phyloP scores from a whole-genome alignment of 2,113 vertebrate genomes.

The Cygnus buccinator region DNA sequence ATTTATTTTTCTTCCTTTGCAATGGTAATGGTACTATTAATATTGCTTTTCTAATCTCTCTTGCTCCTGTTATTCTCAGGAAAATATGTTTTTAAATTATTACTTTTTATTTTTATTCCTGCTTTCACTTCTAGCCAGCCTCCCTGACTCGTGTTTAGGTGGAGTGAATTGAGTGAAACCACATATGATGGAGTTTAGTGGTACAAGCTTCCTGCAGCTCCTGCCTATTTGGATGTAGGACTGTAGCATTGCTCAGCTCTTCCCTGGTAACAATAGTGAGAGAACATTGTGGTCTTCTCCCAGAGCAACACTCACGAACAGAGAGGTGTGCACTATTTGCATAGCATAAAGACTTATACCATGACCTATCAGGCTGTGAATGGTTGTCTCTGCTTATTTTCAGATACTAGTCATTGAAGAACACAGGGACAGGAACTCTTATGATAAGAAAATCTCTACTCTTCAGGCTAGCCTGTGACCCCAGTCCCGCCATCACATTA shows the following conservation, averaged over 20 bases:
- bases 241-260: not conserved
- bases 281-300: not conserved
- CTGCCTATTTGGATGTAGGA: rapidly evolving
- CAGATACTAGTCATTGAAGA: not conserved
- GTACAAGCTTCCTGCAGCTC: not conserved
- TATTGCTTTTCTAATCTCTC: not conserved
- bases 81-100: no score
- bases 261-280: not conserved
- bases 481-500: not conserved
- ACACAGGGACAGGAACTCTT: not conserved
- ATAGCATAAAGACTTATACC: not conserved
- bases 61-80: not conserved
- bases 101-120: no score
- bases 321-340: not conserved
- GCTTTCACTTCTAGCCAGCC: not conserved
- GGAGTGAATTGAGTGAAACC: not conserved
- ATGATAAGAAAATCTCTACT: not conserved
- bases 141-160: not conserved
- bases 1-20: slow-evolving; percentile 35
- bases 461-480: not conserved
- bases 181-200: not conserved
- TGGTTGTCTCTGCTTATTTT: not conserved
- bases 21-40: not conserved
- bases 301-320: rapidly evolving
- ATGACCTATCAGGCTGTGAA: not conserved